A percentile compares a stretch with the other conserved stretches of the same genome.
These are phyloP conservation scores for Ramphastos sulfuratus DNA, from an alignment of 2,113 vertebrate species.

Conservation along the genomic window DNA sequence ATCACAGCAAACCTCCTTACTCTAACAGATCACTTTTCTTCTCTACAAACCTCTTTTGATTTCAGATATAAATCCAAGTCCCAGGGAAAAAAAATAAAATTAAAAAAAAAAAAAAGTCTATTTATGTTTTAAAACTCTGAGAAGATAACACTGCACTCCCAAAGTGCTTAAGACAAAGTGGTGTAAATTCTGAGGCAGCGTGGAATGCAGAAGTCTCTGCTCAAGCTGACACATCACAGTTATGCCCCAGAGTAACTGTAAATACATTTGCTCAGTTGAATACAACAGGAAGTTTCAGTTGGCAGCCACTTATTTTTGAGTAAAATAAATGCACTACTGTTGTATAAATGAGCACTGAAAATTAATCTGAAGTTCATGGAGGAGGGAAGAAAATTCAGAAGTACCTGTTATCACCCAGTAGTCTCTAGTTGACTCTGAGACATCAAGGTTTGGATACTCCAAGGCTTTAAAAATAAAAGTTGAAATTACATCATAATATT, in stretches of 20 bases:
- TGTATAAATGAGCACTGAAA: background rate
- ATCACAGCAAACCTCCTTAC: background rate
- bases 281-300: background rate
- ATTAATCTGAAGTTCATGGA: background rate
- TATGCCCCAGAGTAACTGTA: background rate
- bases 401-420: conserved; percentile 98
- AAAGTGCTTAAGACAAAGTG: background rate
- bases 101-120: no score
- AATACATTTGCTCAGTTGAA: background rate
- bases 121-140: background rate
- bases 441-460: conserved; percentile 97
- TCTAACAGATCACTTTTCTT: background rate
- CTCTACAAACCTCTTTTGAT: background rate
- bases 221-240: background rate
- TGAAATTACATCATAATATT: background rate
- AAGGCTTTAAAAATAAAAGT: conserved; percentile 80
- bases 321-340: background rate
- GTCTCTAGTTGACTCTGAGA: conserved; percentile 89
- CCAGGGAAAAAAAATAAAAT: accelerated
- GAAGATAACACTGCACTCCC: background rate
- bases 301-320: background rate
- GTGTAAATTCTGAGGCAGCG: background rate
- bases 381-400: background rate
- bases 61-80: background rate
- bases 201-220: accelerated